phyloP scores from a whole-genome alignment of 2,888 invertebrate genomes.

The Papilio demoleus region DNA sequence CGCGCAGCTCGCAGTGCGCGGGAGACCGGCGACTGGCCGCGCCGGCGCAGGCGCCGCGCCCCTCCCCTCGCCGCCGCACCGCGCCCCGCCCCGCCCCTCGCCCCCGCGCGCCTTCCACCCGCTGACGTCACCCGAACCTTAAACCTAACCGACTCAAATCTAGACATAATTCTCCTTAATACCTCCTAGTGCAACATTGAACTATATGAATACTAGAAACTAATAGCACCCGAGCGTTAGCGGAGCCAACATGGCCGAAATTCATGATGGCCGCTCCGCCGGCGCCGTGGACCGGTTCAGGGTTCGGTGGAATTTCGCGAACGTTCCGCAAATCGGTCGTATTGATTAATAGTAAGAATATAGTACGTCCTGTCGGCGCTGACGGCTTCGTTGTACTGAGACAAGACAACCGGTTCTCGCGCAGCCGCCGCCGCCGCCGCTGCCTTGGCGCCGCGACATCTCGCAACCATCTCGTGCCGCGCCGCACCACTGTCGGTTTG shows the following conservation, averaged over 20 bases:
- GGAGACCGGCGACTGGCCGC: conserved; percentile 66
- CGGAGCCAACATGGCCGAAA: conserved; percentile 77
- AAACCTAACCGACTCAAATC: conserved; percentile 31
- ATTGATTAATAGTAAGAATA: conserved; percentile 63
- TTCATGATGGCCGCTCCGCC: conserved; percentile 67
- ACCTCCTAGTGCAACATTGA: conserved; percentile 30
- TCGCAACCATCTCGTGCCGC: conserved; percentile 38
- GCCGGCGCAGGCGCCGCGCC: conserved; percentile 61
- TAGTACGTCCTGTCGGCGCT: conserved; percentile 70
- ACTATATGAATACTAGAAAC: conserved; percentile 8
- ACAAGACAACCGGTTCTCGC: conserved; percentile 68
- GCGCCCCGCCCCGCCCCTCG: conserved; percentile 40
- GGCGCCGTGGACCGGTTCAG: conserved; percentile 62
- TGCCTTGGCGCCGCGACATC: conserved; percentile 34
- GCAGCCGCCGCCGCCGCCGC: conserved; percentile 22
- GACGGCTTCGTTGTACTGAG: conserved; percentile 67
- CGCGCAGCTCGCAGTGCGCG: conserved; percentile 66
- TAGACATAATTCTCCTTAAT: conserved; percentile 24
- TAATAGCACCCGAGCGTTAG: conserved; percentile 22
- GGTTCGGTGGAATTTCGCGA: conserved; percentile 63
- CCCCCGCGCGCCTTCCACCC: conserved; percentile 6
- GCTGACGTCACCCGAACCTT: conserved; percentile 38
- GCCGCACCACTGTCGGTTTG: not conserved
- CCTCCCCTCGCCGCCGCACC: conserved; percentile 50
- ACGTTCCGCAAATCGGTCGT: conserved; percentile 58